phyloP scores from a whole-genome alignment of 1,140 invertebrate species.

The Ectropis grisescens region DNA sequence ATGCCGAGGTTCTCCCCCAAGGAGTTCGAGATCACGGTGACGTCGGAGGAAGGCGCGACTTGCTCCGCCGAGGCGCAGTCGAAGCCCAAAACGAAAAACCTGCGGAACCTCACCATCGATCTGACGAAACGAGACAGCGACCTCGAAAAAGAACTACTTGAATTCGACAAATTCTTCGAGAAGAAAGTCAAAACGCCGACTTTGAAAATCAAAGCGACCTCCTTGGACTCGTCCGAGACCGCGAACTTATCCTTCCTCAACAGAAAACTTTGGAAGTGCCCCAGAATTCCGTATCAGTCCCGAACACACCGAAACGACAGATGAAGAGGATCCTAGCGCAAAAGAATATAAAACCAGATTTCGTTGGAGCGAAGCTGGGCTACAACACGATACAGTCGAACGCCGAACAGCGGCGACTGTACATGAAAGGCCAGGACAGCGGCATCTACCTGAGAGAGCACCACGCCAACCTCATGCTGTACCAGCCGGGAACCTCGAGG shows the following conservation, averaged over 20 bases:
- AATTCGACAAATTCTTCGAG: slow-evolving; percentile 65
- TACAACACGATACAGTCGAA: slow-evolving; percentile 40
- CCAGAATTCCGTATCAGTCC: slow-evolving; percentile 67
- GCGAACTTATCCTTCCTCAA: slow-evolving; percentile 55
- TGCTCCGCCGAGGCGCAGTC: slow-evolving; percentile 34
- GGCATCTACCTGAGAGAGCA: slow-evolving; percentile 65
- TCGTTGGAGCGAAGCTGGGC: slow-evolving; percentile 40
- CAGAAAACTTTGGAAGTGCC: slow-evolving; percentile 62
- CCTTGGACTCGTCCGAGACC: slow-evolving; percentile 69
- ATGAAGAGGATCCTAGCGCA: slow-evolving; percentile 56
- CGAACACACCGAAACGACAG: slow-evolving; percentile 65
- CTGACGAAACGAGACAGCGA: slow-evolving; percentile 60
- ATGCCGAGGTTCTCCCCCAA: slow-evolving; percentile 69
- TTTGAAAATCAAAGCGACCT: slow-evolving; percentile 72
- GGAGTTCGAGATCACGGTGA: slow-evolving; percentile 63
- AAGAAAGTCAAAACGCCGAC: slow-evolving; percentile 73
- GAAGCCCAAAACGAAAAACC: slow-evolving; percentile 52
- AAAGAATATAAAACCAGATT: slow-evolving; percentile 45
- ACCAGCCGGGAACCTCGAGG: slow-evolving; percentile 50
- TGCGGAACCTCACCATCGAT: slow-evolving; percentile 65
- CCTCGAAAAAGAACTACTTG: slow-evolving; percentile 59
- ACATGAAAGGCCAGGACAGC: slow-evolving; percentile 63
- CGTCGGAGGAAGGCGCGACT: slow-evolving; percentile 44
- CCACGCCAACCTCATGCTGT: slow-evolving; percentile 60
- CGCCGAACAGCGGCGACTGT: slow-evolving; percentile 46